Base-by-base conservation (phyloP, 2,113 vertebrate genomes). In the Rousettus leschenaultii region DNA sequence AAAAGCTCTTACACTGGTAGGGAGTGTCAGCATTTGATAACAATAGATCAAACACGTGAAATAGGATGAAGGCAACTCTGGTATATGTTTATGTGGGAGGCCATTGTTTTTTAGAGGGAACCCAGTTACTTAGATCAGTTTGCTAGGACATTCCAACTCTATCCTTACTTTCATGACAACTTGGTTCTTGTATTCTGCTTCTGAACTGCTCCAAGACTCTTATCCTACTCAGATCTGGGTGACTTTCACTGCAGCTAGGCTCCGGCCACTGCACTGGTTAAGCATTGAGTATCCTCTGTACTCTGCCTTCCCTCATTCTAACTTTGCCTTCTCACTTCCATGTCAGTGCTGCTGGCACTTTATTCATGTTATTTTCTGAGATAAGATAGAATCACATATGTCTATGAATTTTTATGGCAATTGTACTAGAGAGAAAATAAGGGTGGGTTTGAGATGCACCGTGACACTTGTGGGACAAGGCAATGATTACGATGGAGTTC, bases 261-360 rank as follows among this genome's bases (percentile, higher is more conserved):
- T 82, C 16, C 7, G 14, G 19, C 19, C 15, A 7, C 16, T 75
- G 19, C n/a, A 18, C 28, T 57, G 48, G 5, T 38, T 38, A 70
- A 55, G 21, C 4, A 26, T 21, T 9, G 1, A 55, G 3, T 4
- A 0, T 0, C 16, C 0, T 3, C 21, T 33, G 21, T 21, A 5
- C 38, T 57, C 15, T 26, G 0, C 7, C 30, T 38, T 5, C 13
- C 16, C 21, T 19, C 59, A 7, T 10, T 71, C 55, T 18, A 30
- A 6, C 7, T 85, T 51, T 43, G 33, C 10, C 19, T 53, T 75
- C 43, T 48, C n/a, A 24, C 3, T 16, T 48, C 12, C 12, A 2
- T n/a, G 18, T 38, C 22, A 43, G 9, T 14, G 22, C 63, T 90
- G 6, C 40, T 16, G 19, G 43, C 11, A 3, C 10, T 74, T 88